phyloP scores from a whole-genome alignment of 2,888 invertebrate genomes.

The Ypsolopha sequella region DNA sequence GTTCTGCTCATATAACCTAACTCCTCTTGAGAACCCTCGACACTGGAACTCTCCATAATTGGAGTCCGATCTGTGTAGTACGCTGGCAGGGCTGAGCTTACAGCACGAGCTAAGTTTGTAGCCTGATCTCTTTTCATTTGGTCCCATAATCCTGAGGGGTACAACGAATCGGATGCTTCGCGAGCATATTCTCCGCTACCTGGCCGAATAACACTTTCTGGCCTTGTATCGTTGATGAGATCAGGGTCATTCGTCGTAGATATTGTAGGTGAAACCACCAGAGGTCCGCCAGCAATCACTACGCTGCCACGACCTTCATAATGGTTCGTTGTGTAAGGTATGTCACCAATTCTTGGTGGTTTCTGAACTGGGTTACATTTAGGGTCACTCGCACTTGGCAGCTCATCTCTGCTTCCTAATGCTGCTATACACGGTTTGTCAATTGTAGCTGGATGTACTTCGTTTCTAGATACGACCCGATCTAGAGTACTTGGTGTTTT shows the following conservation, averaged over 20 bases:
- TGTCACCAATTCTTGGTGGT: conserved; percentile 76
- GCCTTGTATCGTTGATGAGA: conserved; percentile 85
- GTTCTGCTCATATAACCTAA: conserved; percentile 73
- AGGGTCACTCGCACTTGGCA: conserved; percentile 41
- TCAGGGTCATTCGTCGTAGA: conserved; percentile 86
- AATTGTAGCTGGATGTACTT: conserved; percentile 56
- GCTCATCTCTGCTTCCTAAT: conserved; percentile 65
- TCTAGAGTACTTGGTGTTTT: conserved; percentile 83
- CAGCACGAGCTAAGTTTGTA: conserved; percentile 69
- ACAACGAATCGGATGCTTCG: conserved; percentile 80
- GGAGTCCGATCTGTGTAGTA: conserved; percentile 82
- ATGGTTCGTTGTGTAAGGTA: conserved; percentile 77
- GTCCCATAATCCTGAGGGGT: conserved; percentile 86
- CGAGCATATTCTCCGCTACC: conserved; percentile 85
- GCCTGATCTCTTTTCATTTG: conserved; percentile 64
- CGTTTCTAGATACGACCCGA: conserved; percentile 75
- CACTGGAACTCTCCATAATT: conserved; percentile 75
- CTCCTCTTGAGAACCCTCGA: conserved; percentile 72
- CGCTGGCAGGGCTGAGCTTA: conserved; percentile 67
- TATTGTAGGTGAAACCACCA: conserved; percentile 81
- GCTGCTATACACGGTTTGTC: conserved; percentile 70
- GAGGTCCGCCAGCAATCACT: conserved; percentile 73
- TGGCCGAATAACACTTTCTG: conserved; percentile 70
- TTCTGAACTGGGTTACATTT: conserved; percentile 79
- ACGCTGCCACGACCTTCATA: conserved; percentile 78